Evolutionary conservation across 2,113 vertebrate species (phyloP), one percentile per base, ranked within the genome.

Genomic region (Synodontis membranacea): DNA sequence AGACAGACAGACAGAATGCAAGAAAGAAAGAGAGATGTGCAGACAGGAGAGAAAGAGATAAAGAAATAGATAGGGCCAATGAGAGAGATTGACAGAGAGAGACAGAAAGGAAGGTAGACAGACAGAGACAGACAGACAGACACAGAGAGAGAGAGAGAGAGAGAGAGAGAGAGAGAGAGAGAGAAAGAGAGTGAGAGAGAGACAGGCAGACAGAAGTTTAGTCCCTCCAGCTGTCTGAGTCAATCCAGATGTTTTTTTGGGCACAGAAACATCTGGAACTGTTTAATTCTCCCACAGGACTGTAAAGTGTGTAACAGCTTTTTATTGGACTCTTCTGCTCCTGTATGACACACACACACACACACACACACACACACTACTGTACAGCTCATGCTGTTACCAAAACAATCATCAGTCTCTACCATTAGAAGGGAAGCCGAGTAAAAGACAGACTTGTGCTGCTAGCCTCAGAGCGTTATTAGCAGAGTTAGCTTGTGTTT

Each of bases 211-310:
- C 44, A 34, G 44, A 42, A 70, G 84, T 86, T 88, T 90, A 91
- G 89, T 89, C 88, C 89, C 89, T 92, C 85, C 87, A 87, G 86
- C 86, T 91, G 88, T 84, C 84, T 89, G 84, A 88, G 64, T 83
- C 46, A 79, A 76, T 91, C 91, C 92, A 93, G 91, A 93, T 92
- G 92, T 93, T 92, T 93, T 93, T 50, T 91, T 85, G 87, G 70
- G 86, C 88, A 85, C 60, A 88, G 87, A 80, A 91, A 90, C 91
- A 93, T 92, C 91, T 93, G 92, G 91, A 91, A 92, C 90, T 87
- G 90, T 91, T 92, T 93, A 91, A 90, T 91, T 88, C 89, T 92
- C 91, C 91, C 90, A 88, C 87, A 87, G 89, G 89, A 91, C 87
- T 86, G 87, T 86, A 81, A 89, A 90, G 91, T 91, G 90, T 92